Evolutionary conservation across 2,113 vertebrate genomes (phyloP).

Genomic region (Oreochromis niloticus): DNA sequence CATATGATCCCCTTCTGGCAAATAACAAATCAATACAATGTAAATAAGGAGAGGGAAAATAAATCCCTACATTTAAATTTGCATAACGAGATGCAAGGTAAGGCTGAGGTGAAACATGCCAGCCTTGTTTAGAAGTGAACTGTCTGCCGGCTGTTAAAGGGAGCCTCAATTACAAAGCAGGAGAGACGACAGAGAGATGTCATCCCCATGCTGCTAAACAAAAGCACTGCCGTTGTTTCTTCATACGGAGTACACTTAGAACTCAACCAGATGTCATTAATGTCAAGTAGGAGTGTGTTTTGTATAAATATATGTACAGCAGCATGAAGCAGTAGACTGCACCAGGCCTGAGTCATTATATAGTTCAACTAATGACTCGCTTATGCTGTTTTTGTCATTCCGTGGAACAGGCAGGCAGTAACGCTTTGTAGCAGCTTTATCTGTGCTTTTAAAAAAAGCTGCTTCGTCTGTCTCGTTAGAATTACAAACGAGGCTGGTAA

Average conservation of each 20-base stretch:
- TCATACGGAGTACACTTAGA: not conserved
- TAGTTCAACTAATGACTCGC: not conserved
- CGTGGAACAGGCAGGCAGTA: not conserved
- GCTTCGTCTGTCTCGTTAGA: not conserved
- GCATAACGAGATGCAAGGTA: not conserved
- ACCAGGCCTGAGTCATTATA: not conserved
- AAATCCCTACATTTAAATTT: not conserved
- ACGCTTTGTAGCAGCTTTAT: not conserved
- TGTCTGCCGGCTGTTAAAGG: not conserved
- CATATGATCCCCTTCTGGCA: slow-evolving; percentile 31
- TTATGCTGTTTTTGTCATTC: not conserved
- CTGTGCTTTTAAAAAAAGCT: not conserved
- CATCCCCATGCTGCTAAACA: not conserved
- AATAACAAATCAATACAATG: slow-evolving; percentile 42
- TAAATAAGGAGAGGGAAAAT: slow-evolving; percentile 27
- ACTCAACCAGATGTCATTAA: not conserved
- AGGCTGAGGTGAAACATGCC: not conserved
- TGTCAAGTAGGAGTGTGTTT: not conserved
- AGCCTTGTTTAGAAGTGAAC: not conserved
- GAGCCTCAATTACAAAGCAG: not conserved
- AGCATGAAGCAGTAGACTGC: not conserved
- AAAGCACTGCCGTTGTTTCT: not conserved
- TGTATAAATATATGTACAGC: not conserved
- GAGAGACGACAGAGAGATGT: not conserved
- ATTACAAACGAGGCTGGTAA: not conserved